A percentile compares a stretch with the other conserved stretches of the same genome.
These are phyloP conservation scores for Nephrotoma guestfalica DNA, from an alignment of 2,888 invertebrate species.

Conservation along the genomic window DNA sequence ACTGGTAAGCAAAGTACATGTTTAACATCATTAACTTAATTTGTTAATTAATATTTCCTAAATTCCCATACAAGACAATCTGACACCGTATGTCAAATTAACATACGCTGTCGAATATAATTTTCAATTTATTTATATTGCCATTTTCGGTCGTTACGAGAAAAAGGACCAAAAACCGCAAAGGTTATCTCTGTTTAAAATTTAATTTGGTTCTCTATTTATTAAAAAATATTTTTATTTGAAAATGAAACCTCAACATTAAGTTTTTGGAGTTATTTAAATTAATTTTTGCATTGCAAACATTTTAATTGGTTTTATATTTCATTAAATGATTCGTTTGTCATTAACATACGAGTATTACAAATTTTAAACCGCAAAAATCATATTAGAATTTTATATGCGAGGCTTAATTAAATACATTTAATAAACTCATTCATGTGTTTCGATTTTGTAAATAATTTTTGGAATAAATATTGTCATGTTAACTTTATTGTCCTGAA, in stretches of 20 bases:
- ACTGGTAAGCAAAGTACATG: not conserved
- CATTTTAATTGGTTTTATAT: not conserved
- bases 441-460: not conserved
- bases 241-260: not conserved
- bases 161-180: not conserved
- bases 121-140: too few relatives aligned
- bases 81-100: too few relatives aligned
- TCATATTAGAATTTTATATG: not conserved
- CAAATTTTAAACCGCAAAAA: too few relatives aligned
- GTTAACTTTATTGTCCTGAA: not conserved
- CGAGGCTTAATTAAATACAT: not conserved
- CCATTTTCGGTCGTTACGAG: not conserved
- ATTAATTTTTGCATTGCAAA: not conserved
- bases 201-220: not conserved
- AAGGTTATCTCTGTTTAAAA: not conserved
- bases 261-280: not conserved
- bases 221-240: not conserved
- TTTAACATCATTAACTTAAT: too few relatives aligned
- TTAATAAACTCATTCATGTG: not conserved
- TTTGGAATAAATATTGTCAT: not conserved
- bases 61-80: too few relatives aligned
- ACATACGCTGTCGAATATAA: too few relatives aligned
- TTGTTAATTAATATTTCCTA: too few relatives aligned
- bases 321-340: not conserved
- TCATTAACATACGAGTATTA: too few relatives aligned